Evolutionary conservation across 2,888 invertebrate genomes (phyloP).

Genomic region (Notodonta ziczac): DNA sequence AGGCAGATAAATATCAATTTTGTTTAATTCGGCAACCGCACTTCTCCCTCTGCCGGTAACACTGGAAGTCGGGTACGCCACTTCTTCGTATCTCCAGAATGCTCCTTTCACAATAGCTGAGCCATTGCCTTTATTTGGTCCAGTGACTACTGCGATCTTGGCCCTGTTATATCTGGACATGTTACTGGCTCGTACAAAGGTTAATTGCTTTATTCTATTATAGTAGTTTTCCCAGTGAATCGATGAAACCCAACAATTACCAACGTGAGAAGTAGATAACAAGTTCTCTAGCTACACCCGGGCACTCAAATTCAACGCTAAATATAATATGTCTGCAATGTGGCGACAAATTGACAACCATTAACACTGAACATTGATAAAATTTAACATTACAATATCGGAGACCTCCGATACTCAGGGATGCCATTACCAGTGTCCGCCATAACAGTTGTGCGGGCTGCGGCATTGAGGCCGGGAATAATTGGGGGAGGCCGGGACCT

Average conservation of each 20-base stretch:
- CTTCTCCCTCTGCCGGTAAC: slow-evolving; percentile 49
- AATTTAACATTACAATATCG: background rate
- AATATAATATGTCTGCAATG: too few relatives aligned
- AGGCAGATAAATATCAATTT: slow-evolving; percentile 37
- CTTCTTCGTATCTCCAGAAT: slow-evolving; percentile 85
- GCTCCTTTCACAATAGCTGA: slow-evolving; percentile 85
- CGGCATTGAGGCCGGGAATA: slow-evolving; percentile 11
- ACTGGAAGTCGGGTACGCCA: slow-evolving; percentile 80
- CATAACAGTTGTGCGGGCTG: slow-evolving; percentile 15
- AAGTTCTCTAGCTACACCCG: too few relatives aligned
- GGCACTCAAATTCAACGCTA: too few relatives aligned
- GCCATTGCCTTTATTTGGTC: slow-evolving; percentile 88
- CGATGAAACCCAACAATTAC: too few relatives aligned
- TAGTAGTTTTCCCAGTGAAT: too few relatives aligned
- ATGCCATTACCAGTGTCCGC: background rate
- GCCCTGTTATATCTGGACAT: slow-evolving; percentile 15
- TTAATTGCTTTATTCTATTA: too few relatives aligned
- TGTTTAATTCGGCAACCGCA: slow-evolving; percentile 49
- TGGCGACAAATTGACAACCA: background rate
- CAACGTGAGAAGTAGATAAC: too few relatives aligned
- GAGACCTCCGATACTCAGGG: background rate
- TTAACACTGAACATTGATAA: background rate
- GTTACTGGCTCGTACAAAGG: background rate
- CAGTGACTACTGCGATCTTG: slow-evolving; percentile 80
- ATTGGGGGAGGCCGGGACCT: slow-evolving; percentile 24